phyloP scores from a whole-genome alignment of 2,113 vertebrate genomes.

The Anarhynchus alexandrinus region DNA sequence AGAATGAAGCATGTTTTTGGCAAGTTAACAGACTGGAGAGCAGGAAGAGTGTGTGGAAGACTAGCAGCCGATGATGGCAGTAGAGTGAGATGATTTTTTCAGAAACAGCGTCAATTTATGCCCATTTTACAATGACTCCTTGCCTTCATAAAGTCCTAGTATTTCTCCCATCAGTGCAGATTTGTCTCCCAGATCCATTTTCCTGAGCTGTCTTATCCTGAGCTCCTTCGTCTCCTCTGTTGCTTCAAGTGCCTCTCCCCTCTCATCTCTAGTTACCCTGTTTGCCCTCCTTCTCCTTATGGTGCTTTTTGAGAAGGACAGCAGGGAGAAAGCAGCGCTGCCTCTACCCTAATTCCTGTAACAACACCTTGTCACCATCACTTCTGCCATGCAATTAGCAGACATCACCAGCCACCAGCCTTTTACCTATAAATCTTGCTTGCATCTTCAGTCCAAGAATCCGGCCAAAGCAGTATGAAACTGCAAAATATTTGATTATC shows the following conservation, averaged over 20 bases:
- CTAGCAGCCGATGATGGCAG: background rate
- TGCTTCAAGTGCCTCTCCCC: background rate
- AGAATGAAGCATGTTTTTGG: background rate
- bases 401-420: background rate
- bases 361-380: background rate
- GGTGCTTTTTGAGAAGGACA: background rate
- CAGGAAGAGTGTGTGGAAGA: background rate
- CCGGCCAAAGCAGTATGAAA: background rate
- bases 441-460: background rate
- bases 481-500: background rate
- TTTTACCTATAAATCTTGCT: background rate
- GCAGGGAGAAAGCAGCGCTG: background rate
- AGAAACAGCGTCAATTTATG: background rate
- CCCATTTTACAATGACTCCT: background rate
- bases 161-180: background rate
- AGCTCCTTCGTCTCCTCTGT: background rate
- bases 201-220: background rate
- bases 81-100: background rate
- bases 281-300: background rate
- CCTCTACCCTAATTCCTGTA: background rate
- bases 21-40: background rate
- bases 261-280: background rate
- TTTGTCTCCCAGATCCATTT: background rate
- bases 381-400: background rate
- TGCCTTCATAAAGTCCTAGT: background rate